Percentiles rank a stretch among this genome's conserved stretches.
These are phyloP conservation scores for Drosophila fulvimacula DNA, from an alignment of 2,888 invertebrate species.

Conservation along the genomic window DNA sequence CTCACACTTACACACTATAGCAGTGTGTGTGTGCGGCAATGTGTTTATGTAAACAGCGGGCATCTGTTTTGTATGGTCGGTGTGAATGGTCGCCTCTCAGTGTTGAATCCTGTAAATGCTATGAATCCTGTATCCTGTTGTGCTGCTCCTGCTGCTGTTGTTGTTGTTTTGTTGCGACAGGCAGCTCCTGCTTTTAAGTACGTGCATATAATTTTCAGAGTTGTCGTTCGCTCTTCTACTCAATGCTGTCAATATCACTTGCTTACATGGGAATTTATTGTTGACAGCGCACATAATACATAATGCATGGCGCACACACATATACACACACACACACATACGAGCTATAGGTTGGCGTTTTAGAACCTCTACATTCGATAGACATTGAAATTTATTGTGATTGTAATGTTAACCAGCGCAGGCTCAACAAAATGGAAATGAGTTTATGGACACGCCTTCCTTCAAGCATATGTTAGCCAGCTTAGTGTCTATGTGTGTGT, in stretches of 20 bases:
- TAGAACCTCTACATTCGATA: constrained; percentile 62
- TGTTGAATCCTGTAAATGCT: constrained; percentile 15
- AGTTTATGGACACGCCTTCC: constrained; percentile 47
- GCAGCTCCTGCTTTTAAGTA: constrained; percentile 69
- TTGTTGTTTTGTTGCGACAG: constrained; percentile 10
- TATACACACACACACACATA: constrained; percentile 22
- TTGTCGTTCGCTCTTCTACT: constrained; percentile 51
- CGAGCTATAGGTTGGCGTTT: constrained; percentile 29
- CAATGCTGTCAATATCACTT: constrained; percentile 76
- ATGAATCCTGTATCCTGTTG: constrained; percentile 15
- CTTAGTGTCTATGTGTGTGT: not conserved
- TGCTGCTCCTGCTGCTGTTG: constrained; percentile 2
- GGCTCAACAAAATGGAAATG: constrained; percentile 59
- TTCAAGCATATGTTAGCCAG: constrained; percentile 27
- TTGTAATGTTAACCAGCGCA: constrained; percentile 62
- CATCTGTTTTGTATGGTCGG: constrained; percentile 58
- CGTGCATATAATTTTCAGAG: constrained; percentile 75
- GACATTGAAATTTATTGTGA: constrained; percentile 77
- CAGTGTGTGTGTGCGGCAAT: constrained; percentile 16
- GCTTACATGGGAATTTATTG: constrained; percentile 79
- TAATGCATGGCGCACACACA: constrained; percentile 58
- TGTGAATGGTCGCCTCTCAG: constrained; percentile 39
- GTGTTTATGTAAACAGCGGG: constrained; percentile 54
- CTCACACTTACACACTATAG: not conserved
- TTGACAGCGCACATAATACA: constrained; percentile 77